Conservation (phyloP, 2,888 invertebrate genomes). For the Acrobasis consociella region DNA sequence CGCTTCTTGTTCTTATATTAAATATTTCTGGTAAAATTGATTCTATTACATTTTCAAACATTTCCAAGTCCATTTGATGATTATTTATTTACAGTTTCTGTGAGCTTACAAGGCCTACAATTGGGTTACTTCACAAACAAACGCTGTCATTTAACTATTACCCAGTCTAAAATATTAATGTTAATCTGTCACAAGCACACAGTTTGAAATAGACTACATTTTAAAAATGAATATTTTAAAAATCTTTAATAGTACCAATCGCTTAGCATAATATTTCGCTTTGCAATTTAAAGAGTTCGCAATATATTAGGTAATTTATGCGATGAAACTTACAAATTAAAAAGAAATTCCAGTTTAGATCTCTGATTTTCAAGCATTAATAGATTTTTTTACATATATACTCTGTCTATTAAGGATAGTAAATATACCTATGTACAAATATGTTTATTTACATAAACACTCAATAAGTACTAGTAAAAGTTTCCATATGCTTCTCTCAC, state of each 20-base stretch:
- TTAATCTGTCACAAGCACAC: slow-evolving; percentile 4
- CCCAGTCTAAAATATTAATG: not conserved
- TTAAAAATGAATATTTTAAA: not conserved
- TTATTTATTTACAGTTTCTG: slow-evolving; percentile 13
- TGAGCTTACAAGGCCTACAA: slow-evolving; percentile 9
- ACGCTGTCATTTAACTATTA: slow-evolving; percentile 13
- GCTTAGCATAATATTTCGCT: not conserved
- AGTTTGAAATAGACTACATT: not conserved
- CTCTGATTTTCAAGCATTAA: not conserved
- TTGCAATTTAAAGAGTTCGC: not conserved
- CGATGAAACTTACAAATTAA: not conserved
- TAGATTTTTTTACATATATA: too few species aligned
- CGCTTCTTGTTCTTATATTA: too few species aligned
- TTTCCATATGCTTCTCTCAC: not conserved
- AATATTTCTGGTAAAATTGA: not conserved
- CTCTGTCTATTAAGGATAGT: too few species aligned
- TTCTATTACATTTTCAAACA: slow-evolving; percentile 9
- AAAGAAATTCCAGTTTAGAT: not conserved
- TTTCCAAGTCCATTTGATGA: slow-evolving; percentile 4
- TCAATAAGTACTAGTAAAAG: not conserved
- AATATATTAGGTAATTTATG: not conserved
- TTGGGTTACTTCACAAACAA: slow-evolving; percentile 15
- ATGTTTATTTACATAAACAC: too few species aligned
- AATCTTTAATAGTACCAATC: not conserved
- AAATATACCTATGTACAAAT: too few species aligned